Conservation (phyloP, 2,113 vertebrate genomes). For the Danionella cerebrum region DNA sequence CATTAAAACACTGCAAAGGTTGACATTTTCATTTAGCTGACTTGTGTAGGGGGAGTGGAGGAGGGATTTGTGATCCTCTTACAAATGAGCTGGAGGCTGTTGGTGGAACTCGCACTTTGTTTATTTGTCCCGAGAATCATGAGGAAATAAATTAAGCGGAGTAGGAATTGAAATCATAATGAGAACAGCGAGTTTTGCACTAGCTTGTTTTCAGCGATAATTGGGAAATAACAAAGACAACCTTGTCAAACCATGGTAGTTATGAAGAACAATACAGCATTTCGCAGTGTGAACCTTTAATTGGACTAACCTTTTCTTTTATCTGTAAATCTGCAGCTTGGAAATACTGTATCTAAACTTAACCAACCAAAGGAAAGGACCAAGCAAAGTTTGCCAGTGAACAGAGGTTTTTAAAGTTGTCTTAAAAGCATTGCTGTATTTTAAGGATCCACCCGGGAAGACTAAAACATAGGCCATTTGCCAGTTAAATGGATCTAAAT, state of each 20-base stretch:
- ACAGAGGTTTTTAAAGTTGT: not conserved
- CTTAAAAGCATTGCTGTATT: not conserved
- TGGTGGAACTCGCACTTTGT: constrained; percentile 20
- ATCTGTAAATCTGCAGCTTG: constrained; percentile 27
- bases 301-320: constrained; percentile 46
- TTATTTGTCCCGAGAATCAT: constrained; percentile 41
- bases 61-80: constrained; percentile 27
- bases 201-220: constrained; percentile 29
- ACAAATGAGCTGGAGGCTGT: constrained; percentile 30
- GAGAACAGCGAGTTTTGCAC: constrained; percentile 5
- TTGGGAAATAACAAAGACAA: constrained; percentile 40
- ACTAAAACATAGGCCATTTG: not conserved
- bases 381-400: not conserved
- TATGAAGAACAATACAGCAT: constrained; percentile 31
- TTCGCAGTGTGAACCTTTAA: constrained; percentile 32
- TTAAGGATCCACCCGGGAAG: not conserved
- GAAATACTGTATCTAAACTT: constrained; percentile 24
- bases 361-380: not conserved
- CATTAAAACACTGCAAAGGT: constrained; percentile 11
- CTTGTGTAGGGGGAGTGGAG: constrained; percentile 27
- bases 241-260: constrained; percentile 41
- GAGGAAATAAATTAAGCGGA: constrained; percentile 31
- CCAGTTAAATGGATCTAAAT: not conserved
- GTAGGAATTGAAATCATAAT: constrained; percentile 38
- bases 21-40: constrained; percentile 35